phyloP scores from a whole-genome alignment of 2,113 vertebrate genomes.

The Trogon surrucura region DNA sequence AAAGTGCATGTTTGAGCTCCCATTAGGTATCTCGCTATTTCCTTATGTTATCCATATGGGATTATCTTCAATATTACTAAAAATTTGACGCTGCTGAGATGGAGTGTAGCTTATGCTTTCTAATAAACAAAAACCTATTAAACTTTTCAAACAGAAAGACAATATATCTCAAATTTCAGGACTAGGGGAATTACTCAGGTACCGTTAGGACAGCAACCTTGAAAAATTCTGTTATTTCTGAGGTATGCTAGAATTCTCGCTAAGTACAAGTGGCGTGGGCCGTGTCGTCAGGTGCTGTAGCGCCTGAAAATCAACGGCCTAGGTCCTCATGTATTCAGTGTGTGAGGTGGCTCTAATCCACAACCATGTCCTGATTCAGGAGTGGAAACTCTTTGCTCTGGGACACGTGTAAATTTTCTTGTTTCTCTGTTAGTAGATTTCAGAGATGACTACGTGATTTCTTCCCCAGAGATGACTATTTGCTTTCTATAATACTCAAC shows the following conservation, averaged over 20 bases:
- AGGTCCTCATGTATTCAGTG: neutral
- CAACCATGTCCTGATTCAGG: neutral
- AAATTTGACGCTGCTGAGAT: conserved; percentile 36
- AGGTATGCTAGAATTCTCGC: neutral
- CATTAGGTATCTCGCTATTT: conserved; percentile 35
- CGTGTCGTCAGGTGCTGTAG: rapidly evolving
- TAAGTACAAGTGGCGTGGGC: neutral
- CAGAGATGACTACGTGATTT: neutral
- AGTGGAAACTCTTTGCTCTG: neutral
- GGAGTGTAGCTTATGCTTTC: conserved; percentile 26
- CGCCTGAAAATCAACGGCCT: neutral
- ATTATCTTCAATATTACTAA: conserved; percentile 7
- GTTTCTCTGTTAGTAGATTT: neutral
- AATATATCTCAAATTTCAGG: neutral
- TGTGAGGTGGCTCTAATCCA: neutral
- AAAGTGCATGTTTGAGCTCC: conserved; percentile 17
- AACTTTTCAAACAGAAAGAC: neutral
- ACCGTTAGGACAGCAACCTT: neutral
- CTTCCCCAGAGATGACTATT: neutral
- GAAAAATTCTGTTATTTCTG: neutral
- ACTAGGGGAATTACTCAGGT: neutral
- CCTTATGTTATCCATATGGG: neutral
- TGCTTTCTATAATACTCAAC: neutral
- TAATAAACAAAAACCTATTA: conserved; percentile 19
- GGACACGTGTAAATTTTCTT: neutral